A percentile compares a stretch with the other conserved stretches of the same genome.
phyloP scores from a whole-genome alignment of 2,797 vertebrate species.

The Xenops minutus region DNA sequence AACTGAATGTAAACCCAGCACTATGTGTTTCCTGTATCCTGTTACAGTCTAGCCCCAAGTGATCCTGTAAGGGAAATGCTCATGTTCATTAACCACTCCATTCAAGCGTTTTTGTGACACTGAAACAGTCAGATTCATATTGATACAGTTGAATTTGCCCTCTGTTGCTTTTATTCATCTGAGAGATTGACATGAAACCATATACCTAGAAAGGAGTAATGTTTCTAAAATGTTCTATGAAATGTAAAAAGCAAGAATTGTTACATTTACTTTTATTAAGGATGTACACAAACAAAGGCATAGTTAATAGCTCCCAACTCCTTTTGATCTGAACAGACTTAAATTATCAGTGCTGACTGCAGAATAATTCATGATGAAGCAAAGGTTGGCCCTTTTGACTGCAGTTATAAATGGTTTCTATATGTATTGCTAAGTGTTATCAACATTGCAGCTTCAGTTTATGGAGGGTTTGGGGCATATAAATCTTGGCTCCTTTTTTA shows the following conservation, averaged over 20 bases:
- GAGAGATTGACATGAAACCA: background rate
- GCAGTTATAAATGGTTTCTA: background rate
- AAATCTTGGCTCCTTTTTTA: slow-evolving; percentile 49
- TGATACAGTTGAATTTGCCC: background rate
- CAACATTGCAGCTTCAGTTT: background rate
- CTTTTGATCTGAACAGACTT: background rate
- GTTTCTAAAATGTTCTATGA: background rate
- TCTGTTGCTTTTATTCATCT: background rate
- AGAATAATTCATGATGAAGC: background rate
- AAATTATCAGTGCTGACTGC: background rate
- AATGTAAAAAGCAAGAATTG: background rate
- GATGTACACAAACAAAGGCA: background rate
- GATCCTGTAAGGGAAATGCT: background rate
- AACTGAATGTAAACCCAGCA: too few species aligned
- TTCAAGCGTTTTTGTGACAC: background rate
- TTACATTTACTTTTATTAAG: background rate
- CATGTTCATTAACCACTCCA: background rate
- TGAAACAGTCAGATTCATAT: background rate
- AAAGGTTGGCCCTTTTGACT: background rate
- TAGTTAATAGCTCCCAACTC: background rate
- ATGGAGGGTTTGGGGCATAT: background rate
- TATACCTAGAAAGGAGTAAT: background rate
- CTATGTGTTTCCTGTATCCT: background rate
- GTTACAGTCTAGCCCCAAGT: background rate
- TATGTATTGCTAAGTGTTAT: background rate